A percentile compares a stretch with the other conserved stretches of the same genome.
Conservation (phyloP, 2,888 invertebrate genomes). For the Hirtodrosophila cameraria region DNA sequence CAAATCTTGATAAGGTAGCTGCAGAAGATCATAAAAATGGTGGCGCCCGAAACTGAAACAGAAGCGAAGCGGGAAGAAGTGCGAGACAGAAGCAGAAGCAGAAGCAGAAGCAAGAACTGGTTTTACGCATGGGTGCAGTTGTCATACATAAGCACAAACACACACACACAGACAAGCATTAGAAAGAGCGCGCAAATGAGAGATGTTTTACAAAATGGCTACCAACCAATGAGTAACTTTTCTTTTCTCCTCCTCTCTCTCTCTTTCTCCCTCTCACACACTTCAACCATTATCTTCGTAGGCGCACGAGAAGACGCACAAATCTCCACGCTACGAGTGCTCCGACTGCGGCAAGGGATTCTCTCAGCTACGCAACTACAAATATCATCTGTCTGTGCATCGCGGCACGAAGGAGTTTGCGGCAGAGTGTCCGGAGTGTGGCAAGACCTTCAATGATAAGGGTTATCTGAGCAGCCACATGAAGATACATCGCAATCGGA, state of each 20-base stretch:
- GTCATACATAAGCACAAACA: background rate
- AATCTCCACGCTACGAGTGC: slow-evolving; percentile 87
- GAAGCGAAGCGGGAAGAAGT: slow-evolving; percentile 32
- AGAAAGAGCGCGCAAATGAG: slow-evolving; percentile 53
- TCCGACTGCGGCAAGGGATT: slow-evolving; percentile 92
- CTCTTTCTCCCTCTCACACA: background rate
- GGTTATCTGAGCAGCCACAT: slow-evolving; percentile 93
- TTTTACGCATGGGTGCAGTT: slow-evolving; percentile 76
- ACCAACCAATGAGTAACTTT: slow-evolving; percentile 36
- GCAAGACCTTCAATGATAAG: slow-evolving; percentile 92
- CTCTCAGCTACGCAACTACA: slow-evolving; percentile 92
- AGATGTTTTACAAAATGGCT: slow-evolving; percentile 67
- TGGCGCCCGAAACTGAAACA: slow-evolving; percentile 70
- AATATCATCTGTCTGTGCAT: slow-evolving; percentile 92
- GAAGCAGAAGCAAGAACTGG: slow-evolving; percentile 52
- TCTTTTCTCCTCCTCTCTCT: background rate
- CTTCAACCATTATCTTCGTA: slow-evolving; percentile 44
- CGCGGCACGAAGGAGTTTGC: slow-evolving; percentile 93
- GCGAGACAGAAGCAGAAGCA: background rate
- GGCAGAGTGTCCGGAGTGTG: slow-evolving; percentile 88
- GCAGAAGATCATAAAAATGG: slow-evolving; percentile 64
- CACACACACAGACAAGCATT: slow-evolving; percentile 21
- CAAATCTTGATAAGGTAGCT: slow-evolving; percentile 51
- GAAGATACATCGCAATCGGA: slow-evolving; percentile 93
- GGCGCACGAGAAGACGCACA: slow-evolving; percentile 84